These are phyloP conservation scores for Clarias fuscus DNA, from an alignment of 2,797 vertebrate species.

Conservation along the genomic window DNA sequence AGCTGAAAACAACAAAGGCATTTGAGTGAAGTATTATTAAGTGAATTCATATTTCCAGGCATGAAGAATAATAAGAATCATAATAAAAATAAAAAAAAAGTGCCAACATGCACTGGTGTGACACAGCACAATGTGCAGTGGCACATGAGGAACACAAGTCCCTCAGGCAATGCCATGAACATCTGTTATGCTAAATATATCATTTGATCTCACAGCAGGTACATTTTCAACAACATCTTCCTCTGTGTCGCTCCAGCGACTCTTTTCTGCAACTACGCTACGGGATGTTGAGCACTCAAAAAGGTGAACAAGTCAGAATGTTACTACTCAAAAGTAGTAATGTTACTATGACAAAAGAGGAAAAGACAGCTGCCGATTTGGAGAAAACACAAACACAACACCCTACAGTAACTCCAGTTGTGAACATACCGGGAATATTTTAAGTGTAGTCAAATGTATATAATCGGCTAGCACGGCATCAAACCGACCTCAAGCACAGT, in stretches of 20 bases:
- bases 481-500: too few relatives aligned
- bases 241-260: constrained; percentile 29
- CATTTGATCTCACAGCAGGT: constrained; percentile 53
- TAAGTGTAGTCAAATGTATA: too few relatives aligned
- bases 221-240: constrained; percentile 44
- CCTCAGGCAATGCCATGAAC: constrained; percentile 40
- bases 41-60: not conserved
- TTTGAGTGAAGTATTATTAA: not conserved
- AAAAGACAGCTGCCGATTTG: too few relatives aligned
- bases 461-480: not conserved
- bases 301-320: constrained; percentile 1
- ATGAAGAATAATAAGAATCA: not conserved
- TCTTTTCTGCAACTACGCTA: constrained; percentile 24
- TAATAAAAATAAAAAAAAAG: not conserved
- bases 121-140: constrained; percentile 30
- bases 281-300: not conserved
- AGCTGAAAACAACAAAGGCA: not conserved
- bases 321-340: not conserved
- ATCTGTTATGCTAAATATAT: constrained; percentile 52
- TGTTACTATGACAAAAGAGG: not conserved
- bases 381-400: not conserved
- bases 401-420: too few relatives aligned
- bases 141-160: constrained; percentile 38
- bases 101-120: not conserved
- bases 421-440: too few relatives aligned